Evolutionary conservation across 2,113 vertebrate species (phyloP), one percentile per base, ranked within the genome.

Genomic region (Rousettus leschenaultii): DNA sequence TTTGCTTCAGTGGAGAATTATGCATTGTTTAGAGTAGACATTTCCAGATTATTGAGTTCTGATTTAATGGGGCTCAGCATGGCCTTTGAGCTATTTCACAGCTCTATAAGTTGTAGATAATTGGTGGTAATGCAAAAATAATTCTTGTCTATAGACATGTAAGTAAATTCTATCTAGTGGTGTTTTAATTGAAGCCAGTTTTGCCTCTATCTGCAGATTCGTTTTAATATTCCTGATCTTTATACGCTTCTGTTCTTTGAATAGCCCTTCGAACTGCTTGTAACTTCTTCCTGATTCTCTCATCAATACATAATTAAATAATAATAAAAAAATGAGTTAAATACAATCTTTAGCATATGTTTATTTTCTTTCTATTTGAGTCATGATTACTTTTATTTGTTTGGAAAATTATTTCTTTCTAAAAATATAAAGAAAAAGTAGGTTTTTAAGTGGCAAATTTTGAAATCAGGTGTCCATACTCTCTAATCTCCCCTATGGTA

Each of bases 1-100:
- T 92, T 79, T 87, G 28, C 45, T 92, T 88, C n/a, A 55, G 3
- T 92, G 88, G n/a, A 90, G 92, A 94, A 95, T 48, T 75, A 7
- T 65, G 21, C 9, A 14, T 63, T 94, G n/a, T 40, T 80, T 40
- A 63, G 14, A 65, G 51, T 14, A 33, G 2, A 19, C 3, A 2
- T 12, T 83, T 79, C 15, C 21, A 78, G 59, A 65, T 61, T 74
- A 68, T 45, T 3, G 22, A 38, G 84, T 88, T 94, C 35, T 74
- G 87, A 40, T 83, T 89, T 92, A n/a, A 90, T 12, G 16, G 55
- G 4, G 10, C 35, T 73, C 66, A 89, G 24, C 3, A 74, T 38
- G 40, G 35, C 5, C 51, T 93, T 84, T 79, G n/a, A 96, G 45
- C 24, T 65, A 79, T 87, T 88, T 91, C 82, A 61, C 12, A 77